Evolutionary conservation across 1,140 invertebrate genomes (phyloP).

Genomic region (Aplysia californica): DNA sequence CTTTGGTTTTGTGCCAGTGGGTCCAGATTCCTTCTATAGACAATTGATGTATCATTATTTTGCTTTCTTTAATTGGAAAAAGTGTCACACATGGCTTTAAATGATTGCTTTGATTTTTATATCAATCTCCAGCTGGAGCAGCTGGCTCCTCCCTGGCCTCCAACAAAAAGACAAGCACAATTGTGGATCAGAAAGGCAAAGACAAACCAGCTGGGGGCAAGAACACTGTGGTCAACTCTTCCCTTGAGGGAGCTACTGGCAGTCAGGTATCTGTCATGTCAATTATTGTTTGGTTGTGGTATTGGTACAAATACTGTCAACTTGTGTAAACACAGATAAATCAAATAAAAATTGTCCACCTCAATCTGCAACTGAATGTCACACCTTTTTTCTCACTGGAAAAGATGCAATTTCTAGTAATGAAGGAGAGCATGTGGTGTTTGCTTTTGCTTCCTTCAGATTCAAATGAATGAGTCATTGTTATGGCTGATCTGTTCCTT

Average conservation of each 20-base stretch:
- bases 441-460: no score
- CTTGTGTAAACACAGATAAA: no score
- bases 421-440: no score
- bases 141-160: constrained; percentile 52
- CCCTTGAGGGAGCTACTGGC: constrained; percentile 55
- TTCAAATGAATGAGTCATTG: no score
- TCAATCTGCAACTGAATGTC: no score
- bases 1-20: not conserved
- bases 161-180: constrained; percentile 60
- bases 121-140: constrained; percentile 36
- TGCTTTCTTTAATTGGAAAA: no score
- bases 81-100: not conserved
- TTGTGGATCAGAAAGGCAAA: constrained; percentile 55
- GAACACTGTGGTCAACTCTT: constrained; percentile 50
- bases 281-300: not conserved
- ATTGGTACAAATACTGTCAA: not conserved
- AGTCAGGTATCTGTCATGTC: constrained; percentile 62
- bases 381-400: no score
- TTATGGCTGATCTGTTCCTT: no score
- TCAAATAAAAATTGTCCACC: no score
- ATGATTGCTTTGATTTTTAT: not conserved
- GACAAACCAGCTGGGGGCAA: constrained; percentile 52
- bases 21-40: no score
- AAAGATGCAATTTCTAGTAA: no score
- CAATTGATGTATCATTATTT: no score